Evolutionary conservation across 1,140 invertebrate species (phyloP).

Genomic region (Bilobella aurantiaca): DNA sequence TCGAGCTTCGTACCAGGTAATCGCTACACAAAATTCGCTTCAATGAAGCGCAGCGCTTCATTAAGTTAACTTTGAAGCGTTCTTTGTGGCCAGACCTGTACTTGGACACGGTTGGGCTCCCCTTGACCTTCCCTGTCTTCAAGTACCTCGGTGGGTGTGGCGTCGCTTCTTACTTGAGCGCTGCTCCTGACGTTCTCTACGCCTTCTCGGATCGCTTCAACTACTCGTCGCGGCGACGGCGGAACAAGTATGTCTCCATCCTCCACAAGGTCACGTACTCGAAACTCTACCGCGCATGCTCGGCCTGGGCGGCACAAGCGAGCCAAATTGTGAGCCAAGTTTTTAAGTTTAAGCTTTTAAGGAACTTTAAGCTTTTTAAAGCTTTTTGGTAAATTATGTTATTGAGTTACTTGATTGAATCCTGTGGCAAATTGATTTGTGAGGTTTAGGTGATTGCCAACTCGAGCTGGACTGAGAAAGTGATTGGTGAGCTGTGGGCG

Average conservation of each 20-base stretch:
- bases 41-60: not conserved
- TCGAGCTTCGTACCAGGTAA: conserved; percentile 59
- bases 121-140: conserved; percentile 86
- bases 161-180: conserved; percentile 79
- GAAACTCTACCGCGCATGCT: conserved; percentile 74
- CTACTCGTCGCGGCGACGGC: not conserved
- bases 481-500: conserved; percentile 78
- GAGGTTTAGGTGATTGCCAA: conserved; percentile 71
- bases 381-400: too few species aligned
- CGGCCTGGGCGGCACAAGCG: conserved; percentile 68
- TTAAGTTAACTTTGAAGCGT: too few species aligned
- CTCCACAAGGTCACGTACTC: conserved; percentile 90
- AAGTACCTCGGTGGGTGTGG: conserved; percentile 62
- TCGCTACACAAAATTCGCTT: not conserved
- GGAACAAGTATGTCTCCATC: conserved; percentile 51
- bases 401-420: too few species aligned
- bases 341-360: not conserved
- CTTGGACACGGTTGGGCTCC: conserved; percentile 92
- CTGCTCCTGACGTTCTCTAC: conserved; percentile 84
- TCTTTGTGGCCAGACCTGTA: conserved; percentile 62
- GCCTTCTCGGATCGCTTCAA: conserved; percentile 54
- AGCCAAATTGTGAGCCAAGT: conserved; percentile 50
- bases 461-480: conserved; percentile 90
- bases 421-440: not conserved
- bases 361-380: not conserved